Evolutionary conservation across 2,113 vertebrate species (phyloP).

Genomic region (Cettia cetti): DNA sequence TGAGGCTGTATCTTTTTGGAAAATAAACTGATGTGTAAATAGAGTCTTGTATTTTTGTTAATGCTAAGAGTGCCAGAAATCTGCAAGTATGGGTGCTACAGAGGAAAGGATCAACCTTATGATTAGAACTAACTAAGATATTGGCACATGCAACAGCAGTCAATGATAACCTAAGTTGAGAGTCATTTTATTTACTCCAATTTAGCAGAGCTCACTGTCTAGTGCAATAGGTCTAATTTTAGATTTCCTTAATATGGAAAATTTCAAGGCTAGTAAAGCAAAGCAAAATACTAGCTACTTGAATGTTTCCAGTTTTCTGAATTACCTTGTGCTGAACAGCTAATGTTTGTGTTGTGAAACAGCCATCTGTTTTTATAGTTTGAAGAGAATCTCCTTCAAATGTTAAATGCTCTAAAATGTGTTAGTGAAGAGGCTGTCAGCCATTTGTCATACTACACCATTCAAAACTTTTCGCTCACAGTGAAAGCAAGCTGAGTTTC

Average conservation of each 20-base stretch:
- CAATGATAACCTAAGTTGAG: not conserved
- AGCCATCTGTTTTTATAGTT: slow-evolving; percentile 47
- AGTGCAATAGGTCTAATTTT: not conserved
- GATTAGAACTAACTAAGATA: not conserved
- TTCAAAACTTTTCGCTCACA: not conserved
- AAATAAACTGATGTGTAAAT: not conserved
- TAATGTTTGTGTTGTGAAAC: slow-evolving; percentile 44
- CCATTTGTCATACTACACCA: not conserved
- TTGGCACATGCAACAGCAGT: not conserved
- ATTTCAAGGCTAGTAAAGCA: slow-evolving; percentile 6
- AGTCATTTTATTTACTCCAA: not conserved
- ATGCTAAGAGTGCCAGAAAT: not conserved
- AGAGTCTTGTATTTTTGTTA: not conserved
- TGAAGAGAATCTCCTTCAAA: slow-evolving; percentile 27
- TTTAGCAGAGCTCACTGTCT: not conserved
- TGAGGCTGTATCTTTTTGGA: not conserved
- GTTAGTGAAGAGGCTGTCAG: slow-evolving; percentile 6
- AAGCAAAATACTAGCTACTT: slow-evolving; percentile 3
- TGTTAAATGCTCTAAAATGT: slow-evolving; percentile 19
- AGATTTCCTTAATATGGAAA: not conserved
- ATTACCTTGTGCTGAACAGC: slow-evolving; percentile 51
- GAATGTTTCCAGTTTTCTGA: slow-evolving; percentile 30
- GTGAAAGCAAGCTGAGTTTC: not conserved
- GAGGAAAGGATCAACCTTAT: not conserved
- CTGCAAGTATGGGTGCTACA: not conserved